Evolutionary conservation across 1,140 invertebrate species (phyloP).

Genomic region (Drosophila triauraria): DNA sequence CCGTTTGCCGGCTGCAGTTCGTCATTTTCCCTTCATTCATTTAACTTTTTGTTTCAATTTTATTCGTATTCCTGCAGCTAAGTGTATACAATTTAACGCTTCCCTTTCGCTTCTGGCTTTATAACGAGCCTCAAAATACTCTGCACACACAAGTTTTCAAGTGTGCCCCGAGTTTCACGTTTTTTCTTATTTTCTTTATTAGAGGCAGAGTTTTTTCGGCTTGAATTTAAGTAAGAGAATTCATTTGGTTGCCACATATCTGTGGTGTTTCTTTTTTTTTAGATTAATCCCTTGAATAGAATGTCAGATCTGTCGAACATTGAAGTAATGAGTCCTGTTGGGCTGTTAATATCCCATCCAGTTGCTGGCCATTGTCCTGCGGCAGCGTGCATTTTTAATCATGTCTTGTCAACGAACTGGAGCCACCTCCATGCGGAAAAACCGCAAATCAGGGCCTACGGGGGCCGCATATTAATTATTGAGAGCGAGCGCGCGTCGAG

Average conservation of each 20-base stretch:
- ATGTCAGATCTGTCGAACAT: too few species aligned
- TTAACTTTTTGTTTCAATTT: conserved; percentile 24
- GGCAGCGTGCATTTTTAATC: conserved; percentile 63
- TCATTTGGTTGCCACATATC: conserved; percentile 28
- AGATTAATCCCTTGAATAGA: background rate
- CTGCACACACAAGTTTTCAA: conserved; percentile 33
- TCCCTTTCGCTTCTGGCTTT: conserved; percentile 32
- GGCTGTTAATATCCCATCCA: background rate
- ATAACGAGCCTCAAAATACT: conserved; percentile 60
- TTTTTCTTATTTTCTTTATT: conserved; percentile 18
- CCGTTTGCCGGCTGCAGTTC: conserved; percentile 16
- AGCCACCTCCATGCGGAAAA: conserved; percentile 46
- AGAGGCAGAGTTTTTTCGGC: background rate
- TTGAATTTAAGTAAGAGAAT: conserved; percentile 54
- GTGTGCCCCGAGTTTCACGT: conserved; percentile 9
- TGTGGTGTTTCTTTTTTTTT: conserved; percentile 1
- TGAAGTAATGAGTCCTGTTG: conserved; percentile 4
- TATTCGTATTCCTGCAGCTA: conserved; percentile 58
- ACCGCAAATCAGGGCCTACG: conserved; percentile 32
- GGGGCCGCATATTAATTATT: conserved; percentile 63
- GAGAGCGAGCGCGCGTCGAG: conserved; percentile 45
- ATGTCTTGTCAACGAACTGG: conserved; percentile 49
- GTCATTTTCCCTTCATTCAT: conserved; percentile 56
- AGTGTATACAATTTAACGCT: conserved; percentile 82
- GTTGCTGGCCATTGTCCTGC: conserved; percentile 15